phyloP scores from a whole-genome alignment of 2,888 invertebrate species.

The Ichneumon xanthorius region DNA sequence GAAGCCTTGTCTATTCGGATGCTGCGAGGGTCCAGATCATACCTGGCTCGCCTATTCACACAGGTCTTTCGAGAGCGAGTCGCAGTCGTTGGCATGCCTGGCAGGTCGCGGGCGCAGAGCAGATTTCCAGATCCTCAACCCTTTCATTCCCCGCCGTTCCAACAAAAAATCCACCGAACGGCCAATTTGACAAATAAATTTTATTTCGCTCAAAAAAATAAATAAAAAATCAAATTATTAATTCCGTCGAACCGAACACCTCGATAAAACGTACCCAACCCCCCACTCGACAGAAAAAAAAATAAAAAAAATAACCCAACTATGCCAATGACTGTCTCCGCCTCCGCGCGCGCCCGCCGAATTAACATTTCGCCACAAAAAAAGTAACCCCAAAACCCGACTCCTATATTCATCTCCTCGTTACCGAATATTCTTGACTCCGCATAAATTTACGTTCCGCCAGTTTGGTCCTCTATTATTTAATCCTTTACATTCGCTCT shows the following conservation, averaged over 20 bases:
- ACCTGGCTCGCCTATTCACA: slow-evolving; percentile 67
- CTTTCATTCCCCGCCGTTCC: not conserved
- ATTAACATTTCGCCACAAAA: not conserved
- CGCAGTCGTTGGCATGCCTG: not conserved
- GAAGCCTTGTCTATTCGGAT: slow-evolving; percentile 8
- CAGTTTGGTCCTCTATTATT: slow-evolving; percentile 3
- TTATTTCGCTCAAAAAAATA: not conserved
- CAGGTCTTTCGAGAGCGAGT: slow-evolving; percentile 22
- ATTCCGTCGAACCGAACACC: no score
- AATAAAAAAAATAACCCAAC: not conserved
- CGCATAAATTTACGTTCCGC: not conserved
- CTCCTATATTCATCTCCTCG: not conserved
- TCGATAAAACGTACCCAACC: no score
- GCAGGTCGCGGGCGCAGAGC: not conserved
- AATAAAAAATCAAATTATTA: not conserved
- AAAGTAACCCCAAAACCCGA: not conserved
- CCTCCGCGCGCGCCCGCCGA: not conserved
- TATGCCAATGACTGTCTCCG: not conserved
- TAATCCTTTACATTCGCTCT: not conserved
- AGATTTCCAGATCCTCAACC: not conserved
- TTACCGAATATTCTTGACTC: slow-evolving; percentile 7
- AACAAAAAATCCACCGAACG: not conserved
- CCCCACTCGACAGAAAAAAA: not conserved
- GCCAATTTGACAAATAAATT: not conserved
- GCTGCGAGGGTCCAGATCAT: slow-evolving; percentile 27